Evolutionary conservation across 2,888 invertebrate genomes (phyloP).

Genomic region (Chrysodeixis includens): DNA sequence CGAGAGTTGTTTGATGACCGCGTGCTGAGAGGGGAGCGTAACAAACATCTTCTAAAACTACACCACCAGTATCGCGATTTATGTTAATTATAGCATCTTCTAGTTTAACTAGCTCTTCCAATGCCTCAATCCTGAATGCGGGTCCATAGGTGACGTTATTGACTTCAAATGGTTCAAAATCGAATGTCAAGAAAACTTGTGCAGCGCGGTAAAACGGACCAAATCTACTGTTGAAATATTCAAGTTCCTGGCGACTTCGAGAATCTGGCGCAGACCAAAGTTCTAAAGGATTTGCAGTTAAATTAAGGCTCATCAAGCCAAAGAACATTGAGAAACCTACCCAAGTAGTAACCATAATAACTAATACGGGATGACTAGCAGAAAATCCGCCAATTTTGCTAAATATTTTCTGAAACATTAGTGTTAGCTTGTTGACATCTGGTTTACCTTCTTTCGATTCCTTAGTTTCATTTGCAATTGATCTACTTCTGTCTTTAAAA

Average conservation of each 20-base stretch:
- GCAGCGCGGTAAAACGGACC: slow-evolving; percentile 96
- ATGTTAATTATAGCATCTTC: slow-evolving; percentile 91
- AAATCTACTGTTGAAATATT: slow-evolving; percentile 96
- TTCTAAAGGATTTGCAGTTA: slow-evolving; percentile 97
- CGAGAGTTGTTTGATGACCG: slow-evolving; percentile 85
- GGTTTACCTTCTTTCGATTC: slow-evolving; percentile 29
- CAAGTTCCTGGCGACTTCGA: slow-evolving; percentile 94
- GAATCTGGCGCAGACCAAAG: slow-evolving; percentile 97
- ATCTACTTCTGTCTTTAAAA: slow-evolving; percentile 57
- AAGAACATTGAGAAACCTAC: slow-evolving; percentile 89
- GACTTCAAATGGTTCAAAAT: slow-evolving; percentile 78
- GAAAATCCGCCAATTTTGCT: slow-evolving; percentile 87
- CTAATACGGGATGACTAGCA: slow-evolving; percentile 91
- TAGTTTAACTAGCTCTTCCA: slow-evolving; percentile 92
- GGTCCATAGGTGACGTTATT: slow-evolving; percentile 92
- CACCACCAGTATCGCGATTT: slow-evolving; percentile 87
- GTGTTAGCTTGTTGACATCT: slow-evolving; percentile 63
- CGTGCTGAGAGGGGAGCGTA: slow-evolving; percentile 94
- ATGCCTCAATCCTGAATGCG: slow-evolving; percentile 93
- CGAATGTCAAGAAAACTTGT: slow-evolving; percentile 95
- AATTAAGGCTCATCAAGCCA: slow-evolving; percentile 91
- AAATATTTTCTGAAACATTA: slow-evolving; percentile 73
- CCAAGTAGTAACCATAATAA: slow-evolving; percentile 91
- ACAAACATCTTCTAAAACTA: slow-evolving; percentile 91
- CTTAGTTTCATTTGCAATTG: slow-evolving; percentile 46